phyloP scores from a whole-genome alignment of 2,888 invertebrate genomes.

The Crocallis elinguaria region DNA sequence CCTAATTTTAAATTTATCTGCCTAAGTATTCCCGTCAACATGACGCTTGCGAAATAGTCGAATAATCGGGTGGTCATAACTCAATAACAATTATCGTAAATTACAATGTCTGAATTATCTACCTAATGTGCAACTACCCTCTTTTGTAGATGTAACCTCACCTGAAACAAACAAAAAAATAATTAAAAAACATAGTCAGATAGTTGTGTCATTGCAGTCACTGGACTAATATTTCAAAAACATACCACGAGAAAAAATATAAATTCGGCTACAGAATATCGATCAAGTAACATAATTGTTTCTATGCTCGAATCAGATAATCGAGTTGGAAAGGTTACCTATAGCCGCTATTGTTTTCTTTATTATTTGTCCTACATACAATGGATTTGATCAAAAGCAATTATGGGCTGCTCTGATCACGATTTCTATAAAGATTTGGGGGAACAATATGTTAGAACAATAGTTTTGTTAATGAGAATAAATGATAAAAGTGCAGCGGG shows the following conservation, averaged over 20 bases:
- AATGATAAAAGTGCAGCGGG: background rate
- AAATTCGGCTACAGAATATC: constrained; percentile 11
- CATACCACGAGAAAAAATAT: background rate
- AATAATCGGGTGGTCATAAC: too few relatives aligned
- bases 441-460: constrained; percentile 5
- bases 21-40: too few relatives aligned
- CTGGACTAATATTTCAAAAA: background rate
- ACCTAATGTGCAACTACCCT: background rate
- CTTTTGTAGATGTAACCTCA: background rate
- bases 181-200: background rate
- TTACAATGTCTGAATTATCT: too few relatives aligned
- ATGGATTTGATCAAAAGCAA: constrained; percentile 19
- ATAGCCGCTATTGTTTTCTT: constrained; percentile 28
- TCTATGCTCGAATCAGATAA: constrained; percentile 19
- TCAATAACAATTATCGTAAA: too few relatives aligned
- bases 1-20: too few relatives aligned
- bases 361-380: constrained; percentile 16
- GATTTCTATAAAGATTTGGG: constrained; percentile 15
- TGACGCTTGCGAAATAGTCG: too few relatives aligned
- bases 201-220: background rate
- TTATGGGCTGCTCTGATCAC: constrained; percentile 12
- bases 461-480: constrained; percentile 1
- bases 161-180: constrained; percentile 6
- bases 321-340: constrained; percentile 24
- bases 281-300: constrained; percentile 22